These are phyloP conservation scores for Cosmia trapezina DNA, from an alignment of 2,888 invertebrate genomes.

Conservation along the genomic window DNA sequence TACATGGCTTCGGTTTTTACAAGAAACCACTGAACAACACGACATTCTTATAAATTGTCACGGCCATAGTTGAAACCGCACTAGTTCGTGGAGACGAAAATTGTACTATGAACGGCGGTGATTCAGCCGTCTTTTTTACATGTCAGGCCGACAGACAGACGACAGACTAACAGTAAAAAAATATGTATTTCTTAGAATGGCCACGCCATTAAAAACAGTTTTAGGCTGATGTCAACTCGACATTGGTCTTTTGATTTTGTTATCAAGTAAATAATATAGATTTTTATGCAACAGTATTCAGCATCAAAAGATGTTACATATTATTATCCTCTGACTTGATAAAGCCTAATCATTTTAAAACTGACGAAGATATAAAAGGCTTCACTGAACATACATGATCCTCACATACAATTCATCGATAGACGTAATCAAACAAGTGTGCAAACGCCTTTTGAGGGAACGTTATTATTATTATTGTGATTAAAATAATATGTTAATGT, in stretches of 20 bases:
- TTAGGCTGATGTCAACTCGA: no score
- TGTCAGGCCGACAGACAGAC: neutral
- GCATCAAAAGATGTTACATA: neutral
- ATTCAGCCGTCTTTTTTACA: neutral
- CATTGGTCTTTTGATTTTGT: no score
- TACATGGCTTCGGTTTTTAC: no score
- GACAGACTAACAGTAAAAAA: neutral
- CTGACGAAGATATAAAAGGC: neutral
- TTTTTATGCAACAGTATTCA: neutral
- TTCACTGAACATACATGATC: neutral
- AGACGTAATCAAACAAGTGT: neutral
- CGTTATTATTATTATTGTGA: neutral
- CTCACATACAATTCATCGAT: neutral
- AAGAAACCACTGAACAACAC: no score
- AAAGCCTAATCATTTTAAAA: neutral
- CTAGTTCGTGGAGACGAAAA: no score
- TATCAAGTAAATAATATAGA: neutral
- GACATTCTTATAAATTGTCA: no score
- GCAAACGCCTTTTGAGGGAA: neutral
- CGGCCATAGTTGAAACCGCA: no score
- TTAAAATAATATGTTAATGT: slow-evolving; percentile 8
- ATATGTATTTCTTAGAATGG: no score
- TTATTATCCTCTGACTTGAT: neutral
- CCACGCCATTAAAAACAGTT: no score
- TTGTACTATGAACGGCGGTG: no score